Conservation (phyloP, 2,797 vertebrate genomes). For the Denticeps clupeoides region DNA sequence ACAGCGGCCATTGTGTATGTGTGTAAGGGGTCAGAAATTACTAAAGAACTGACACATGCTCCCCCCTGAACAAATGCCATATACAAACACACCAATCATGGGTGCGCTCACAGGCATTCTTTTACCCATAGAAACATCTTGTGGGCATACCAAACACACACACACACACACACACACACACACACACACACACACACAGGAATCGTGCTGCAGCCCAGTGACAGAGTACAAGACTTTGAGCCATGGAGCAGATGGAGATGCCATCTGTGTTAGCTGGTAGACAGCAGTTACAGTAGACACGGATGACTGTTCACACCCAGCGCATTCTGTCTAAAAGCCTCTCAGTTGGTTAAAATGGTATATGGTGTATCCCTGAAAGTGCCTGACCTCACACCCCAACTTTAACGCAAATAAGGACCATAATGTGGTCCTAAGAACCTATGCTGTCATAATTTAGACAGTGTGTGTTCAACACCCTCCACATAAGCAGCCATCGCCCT, state of each 20-base stretch:
- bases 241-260: constrained; percentile 28
- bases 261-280: constrained; percentile 27
- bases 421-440: too few relatives aligned
- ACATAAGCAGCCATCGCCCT: too few relatives aligned
- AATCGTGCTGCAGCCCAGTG: constrained; percentile 21
- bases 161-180: constrained; percentile 2
- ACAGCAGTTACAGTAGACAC: constrained; percentile 17
- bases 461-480: too few relatives aligned
- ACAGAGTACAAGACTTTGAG: constrained; percentile 15
- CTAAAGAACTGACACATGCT: constrained; percentile 8
- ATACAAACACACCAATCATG: constrained; percentile 12
- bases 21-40: constrained; percentile 9
- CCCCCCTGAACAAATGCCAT: constrained; percentile 4
- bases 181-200: constrained; percentile 7
- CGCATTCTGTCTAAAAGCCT: neutral
- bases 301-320: constrained; percentile 16
- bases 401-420: too few relatives aligned
- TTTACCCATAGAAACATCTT: neutral
- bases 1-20: constrained; percentile 5
- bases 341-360: too few relatives aligned
- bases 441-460: too few relatives aligned
- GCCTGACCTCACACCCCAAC: too few relatives aligned
- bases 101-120: neutral
- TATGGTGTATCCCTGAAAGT: too few relatives aligned
- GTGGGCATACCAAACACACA: neutral